Base-by-base conservation (phyloP, 2,888 invertebrate species). In the Epinotia nisella region DNA sequence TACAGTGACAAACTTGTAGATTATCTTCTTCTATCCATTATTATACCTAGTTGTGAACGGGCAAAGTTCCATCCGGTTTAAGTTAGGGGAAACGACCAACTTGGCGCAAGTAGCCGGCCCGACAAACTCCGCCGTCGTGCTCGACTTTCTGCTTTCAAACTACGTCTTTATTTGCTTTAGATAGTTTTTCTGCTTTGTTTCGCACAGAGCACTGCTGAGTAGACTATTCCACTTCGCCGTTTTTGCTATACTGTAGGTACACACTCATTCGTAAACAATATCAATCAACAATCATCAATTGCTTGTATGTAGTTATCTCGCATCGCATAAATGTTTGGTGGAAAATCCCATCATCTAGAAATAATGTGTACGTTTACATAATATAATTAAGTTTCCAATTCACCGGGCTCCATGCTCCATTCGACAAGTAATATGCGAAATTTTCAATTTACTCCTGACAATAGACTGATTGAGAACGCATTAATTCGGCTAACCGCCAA, bases 21-120 rank as follows among this genome's bases (percentile, higher is more conserved):
- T 90, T 89, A 89, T 89, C 87, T 87, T 80, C 86, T 87, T 84
- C 80, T 80, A 87, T 81, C 85, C 84, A 89, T 90, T 89, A 72
- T 71, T 62, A 88, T 85, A 49, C 49, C 49, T 49, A 87, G 85
- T 87, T 88, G 84, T 80, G 84, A 86, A 87, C 86, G 80, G 86
- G 83, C 82, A 78, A 82, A 88, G 85, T 87, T 88, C 76, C 79
- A 84, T 80, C 78, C 82, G 76, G 80, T 81, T 76, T 80, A 85
- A 89, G 85, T 88, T 87, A 68, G 61, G 74, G 74, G 76, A 80
- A 81, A 80, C 87, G 84, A 75, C 78, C 75, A 88, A 89, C 87
- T 90, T 87, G 78, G 81, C 80, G 79, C 74, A 80, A 84, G 81
- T 83, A 80, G 80, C 79, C 78, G 82, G 87, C 85, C 88, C 74